Evolutionary conservation across 2,888 invertebrate species (phyloP), one percentile per base, ranked within the genome.

Genomic region (Eulithis testata): DNA sequence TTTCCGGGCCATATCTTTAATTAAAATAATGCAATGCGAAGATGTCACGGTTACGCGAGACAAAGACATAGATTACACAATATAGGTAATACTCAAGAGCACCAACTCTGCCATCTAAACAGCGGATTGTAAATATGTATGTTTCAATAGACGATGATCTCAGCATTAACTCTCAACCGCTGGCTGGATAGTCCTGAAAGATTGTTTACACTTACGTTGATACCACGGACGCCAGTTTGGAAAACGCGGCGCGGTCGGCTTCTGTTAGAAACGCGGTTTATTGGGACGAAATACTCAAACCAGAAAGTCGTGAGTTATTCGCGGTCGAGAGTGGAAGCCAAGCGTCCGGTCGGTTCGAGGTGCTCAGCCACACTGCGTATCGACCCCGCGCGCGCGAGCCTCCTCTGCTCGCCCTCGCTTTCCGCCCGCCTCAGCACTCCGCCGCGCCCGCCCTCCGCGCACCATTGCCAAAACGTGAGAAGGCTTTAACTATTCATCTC

Each of bases 401-500:
- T 70, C 72, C 70, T 64, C 63, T 54, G 63, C 60, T 58, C 61
- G 69, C 68, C 75, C 75, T 71, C 75, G 63, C 79, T 79, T 74
- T 51, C 84, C 75, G 73, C 73, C 81, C 80, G 75, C 81, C 83
- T 82, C 76, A 78, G 76, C 79, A 76, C 80, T 79, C 58, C 84
- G 80, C 83, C 83, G 80, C 84, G 79, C 86, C 85, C 84, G 81
- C 84, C 81, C 75, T 76, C 78, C 83, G 85, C 90, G 86, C 88
- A 84, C 82, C 83, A 70, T 83, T 88, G 84, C 88, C 89, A 78
- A 90, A 91, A 88, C 83, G 84, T 82, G 78, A 85, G 81, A 78
- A 85, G 79, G 81, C 81, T 86, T 88, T 86, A 88, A 87, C 87
- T 87, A 87, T 90, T 89, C 85, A 88, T 88, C 86, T 82, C 79